Conservation (phyloP, 2,797 vertebrate genomes). For the Steatocranus sp. region DNA sequence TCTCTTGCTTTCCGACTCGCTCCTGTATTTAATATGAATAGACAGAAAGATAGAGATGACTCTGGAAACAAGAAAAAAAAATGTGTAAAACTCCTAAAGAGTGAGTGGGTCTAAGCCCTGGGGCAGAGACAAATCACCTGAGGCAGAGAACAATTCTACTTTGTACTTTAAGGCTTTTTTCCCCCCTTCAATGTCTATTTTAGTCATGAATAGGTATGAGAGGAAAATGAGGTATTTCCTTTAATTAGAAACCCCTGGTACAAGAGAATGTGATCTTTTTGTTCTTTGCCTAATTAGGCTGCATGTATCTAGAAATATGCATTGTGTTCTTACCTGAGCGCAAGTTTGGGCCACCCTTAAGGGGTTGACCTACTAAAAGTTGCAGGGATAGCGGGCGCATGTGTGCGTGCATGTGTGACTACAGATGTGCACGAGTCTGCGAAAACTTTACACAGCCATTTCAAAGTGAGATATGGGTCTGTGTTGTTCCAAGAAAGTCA, state of each 20-base stretch:
- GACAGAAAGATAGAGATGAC: constrained; percentile 23
- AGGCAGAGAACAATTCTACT: constrained; percentile 62
- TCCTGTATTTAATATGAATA: constrained; percentile 19
- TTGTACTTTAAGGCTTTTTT: constrained; percentile 62
- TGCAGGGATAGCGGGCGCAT: constrained; percentile 4
- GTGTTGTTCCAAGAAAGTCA: constrained; percentile 44
- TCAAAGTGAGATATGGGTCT: constrained; percentile 23
- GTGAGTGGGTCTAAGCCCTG: constrained; percentile 47
- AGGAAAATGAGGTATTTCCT: constrained; percentile 69
- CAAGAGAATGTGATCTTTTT: constrained; percentile 64
- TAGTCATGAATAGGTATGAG: constrained; percentile 75
- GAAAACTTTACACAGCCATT: constrained; percentile 17
- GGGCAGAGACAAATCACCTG: constrained; percentile 61
- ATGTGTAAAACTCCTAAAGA: constrained; percentile 29
- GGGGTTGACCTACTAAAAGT: constrained; percentile 74
- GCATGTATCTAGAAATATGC: constrained; percentile 61
- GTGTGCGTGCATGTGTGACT: not conserved
- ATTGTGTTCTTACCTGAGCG: constrained; percentile 64
- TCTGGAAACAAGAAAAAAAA: constrained; percentile 9
- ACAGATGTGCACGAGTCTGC: not conserved
- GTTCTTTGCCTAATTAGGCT: constrained; percentile 71
- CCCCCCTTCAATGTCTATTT: constrained; percentile 55
- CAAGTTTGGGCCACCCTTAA: constrained; percentile 67
- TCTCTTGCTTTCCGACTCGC: not conserved
- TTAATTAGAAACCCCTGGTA: constrained; percentile 70